Base-by-base conservation (phyloP, 2,797 vertebrate species). In the Champsocephalus esox region DNA sequence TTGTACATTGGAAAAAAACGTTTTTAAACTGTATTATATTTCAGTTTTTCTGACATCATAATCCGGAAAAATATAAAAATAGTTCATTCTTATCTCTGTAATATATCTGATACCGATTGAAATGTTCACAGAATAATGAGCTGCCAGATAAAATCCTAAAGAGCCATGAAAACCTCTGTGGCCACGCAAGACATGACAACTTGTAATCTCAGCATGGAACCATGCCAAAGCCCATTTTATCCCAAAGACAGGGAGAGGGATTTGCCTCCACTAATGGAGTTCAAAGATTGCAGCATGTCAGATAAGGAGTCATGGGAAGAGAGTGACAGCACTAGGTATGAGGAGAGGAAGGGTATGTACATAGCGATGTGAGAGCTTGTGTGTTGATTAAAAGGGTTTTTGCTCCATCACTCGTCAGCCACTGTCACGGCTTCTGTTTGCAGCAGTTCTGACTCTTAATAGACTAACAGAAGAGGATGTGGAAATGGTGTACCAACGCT, bases 271-370 rank as follows among this genome's bases (percentile, higher is more conserved):
- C 92, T 94, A 93, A 95, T 94, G 86, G 93, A 93, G 91, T 94
- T 94, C 92, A 94, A 92, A 93, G 92, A 94, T 92, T 92, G 85
- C 87, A 92, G 89, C 87, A 80, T 93, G 93, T 93, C 92, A 93
- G 88, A 94, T 88, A 77, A 87, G 76, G 74, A 92, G 89, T 85
- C 87, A 85, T 70, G 79, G 82, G 78, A 88, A 77, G 85, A 83
- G 92, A 94, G 82, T 91, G 93, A 94, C 90, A 90, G 89, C 77
- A 34, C 58, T 52, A 79, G 74, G 72, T 77, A 75, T 70, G 79
- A 86, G 81, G 83, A 72, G 72, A 83, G 73, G 82, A 82, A 85
- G 70, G 75, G 64, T 86, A 74, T 80, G 89, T 75, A 86, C 67
- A 80, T 82, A 68, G 78, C 77, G 72, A 60, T 66, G 66, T 8